Evolutionary conservation across 2,797 vertebrate species (phyloP), one percentile per base, ranked within the genome.

Genomic region (Propithecus perrieri): DNA sequence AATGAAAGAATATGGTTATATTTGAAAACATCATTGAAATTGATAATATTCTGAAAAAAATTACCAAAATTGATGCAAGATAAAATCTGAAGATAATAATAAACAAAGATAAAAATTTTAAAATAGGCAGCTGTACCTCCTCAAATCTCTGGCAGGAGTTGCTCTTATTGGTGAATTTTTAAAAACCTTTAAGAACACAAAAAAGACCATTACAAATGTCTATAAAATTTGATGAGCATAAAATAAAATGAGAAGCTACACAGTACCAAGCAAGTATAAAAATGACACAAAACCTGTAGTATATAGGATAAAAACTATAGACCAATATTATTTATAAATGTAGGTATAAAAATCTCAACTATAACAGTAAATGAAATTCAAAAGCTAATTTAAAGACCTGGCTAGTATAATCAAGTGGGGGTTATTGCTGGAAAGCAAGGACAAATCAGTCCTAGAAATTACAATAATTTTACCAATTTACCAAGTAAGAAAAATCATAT

Each of bases 401-500:
- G 13, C 20, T 38, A 67, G 72, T 53, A 33, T 74, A 79, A 91
- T 61, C 35, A 87, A 87, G 38, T 50, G 67, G 43, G 33, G 65
- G 85, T 95, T 79, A 74, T 38, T 90, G 43, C 43, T 93, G 57
- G 30, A 88, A 95, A 95, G 41, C 15, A 85, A 91, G 15, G 24
- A 61, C 28, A 91, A 24, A 43, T 80, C 7, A 79, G 24, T 35
- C 72, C 18, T 53, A 84, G 55, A 94, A 91, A 93, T 10, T 74
- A 9, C 71, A 93, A 84, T 87, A 59, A 85, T 67, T 85, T 91
- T 17, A 87, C 22, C 33, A 93, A 74, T 81, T 91, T 43, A 9
- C 26, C 46, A 93, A 57, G 14, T 59, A 92, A 57, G 46, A 94
- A 96, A 95, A 95, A 85, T 85, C 22, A 90, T 67, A 90, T 11